Evolutionary conservation across 2,888 invertebrate species (phyloP).

Genomic region (Apoderus coryli): DNA sequence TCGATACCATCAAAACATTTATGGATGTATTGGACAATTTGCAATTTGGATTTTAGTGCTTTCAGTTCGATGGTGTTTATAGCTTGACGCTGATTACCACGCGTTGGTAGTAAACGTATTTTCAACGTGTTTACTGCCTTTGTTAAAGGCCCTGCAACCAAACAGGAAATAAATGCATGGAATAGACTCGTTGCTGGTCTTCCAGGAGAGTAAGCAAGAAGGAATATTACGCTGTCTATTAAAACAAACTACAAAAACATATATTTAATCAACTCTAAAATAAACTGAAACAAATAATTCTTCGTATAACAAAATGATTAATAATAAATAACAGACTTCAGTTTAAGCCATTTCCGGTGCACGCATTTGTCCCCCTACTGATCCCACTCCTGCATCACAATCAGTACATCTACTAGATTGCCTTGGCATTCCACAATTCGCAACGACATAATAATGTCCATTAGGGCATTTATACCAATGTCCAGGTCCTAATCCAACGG

Average conservation of each 20-base stretch:
- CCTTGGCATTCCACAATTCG: constrained; percentile 53
- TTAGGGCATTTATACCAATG: constrained; percentile 62
- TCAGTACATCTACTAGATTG: constrained; percentile 37
- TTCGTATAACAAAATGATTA: too few relatives aligned
- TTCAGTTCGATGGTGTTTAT: constrained; percentile 13
- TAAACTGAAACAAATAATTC: too few relatives aligned
- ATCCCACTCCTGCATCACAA: constrained; percentile 41
- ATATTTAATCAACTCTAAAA: too few relatives aligned
- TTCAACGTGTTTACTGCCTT: background rate
- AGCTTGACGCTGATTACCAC: constrained; percentile 10
- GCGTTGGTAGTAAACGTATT: constrained; percentile 6
- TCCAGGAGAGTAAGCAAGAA: too few relatives aligned
- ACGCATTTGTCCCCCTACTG: constrained; percentile 34
- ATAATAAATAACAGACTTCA: too few relatives aligned
- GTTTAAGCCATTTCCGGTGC: constrained; percentile 42
- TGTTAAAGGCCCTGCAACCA: too few relatives aligned
- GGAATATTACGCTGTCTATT: too few relatives aligned
- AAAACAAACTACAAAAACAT: too few relatives aligned
- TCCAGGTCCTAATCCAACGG: constrained; percentile 40
- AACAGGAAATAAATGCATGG: too few relatives aligned
- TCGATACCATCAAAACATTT: constrained; percentile 6
- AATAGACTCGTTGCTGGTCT: too few relatives aligned
- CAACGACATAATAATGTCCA: constrained; percentile 51
- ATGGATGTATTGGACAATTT: constrained; percentile 8
- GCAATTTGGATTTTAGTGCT: constrained; percentile 13